Base-by-base conservation (phyloP, 2,888 invertebrate genomes). In the Pandemis heparana region DNA sequence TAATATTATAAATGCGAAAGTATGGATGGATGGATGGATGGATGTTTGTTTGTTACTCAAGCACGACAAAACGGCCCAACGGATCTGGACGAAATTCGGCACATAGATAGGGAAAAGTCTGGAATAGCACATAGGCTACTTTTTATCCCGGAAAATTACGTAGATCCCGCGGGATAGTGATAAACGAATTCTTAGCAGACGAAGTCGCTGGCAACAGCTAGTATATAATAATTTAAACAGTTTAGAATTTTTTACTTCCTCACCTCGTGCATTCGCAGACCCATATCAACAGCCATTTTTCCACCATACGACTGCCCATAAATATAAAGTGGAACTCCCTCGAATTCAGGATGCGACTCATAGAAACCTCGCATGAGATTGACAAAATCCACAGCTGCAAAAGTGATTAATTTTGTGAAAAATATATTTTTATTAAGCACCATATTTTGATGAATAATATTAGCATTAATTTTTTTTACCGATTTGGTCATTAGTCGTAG, bases 271-370 rank as follows among this genome's bases (percentile, higher is more conserved):
- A 96, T 94, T 70, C 91, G 85, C 82, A 94, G 86, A 9, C 97
- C 97, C 87, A 98, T 98, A 82, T 97, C 97, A 0, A 97, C 96
- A 0, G 97, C 97, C 98, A 98, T 98, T 92, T 98, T 99, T 1
- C 98, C 98, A 18, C 98, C 98, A 87, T 98, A 98, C 0, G 98
- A 98, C 88, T 99, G 98, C 38, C 97, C 97, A 82, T 97, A 97
- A 75, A 98, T 97, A 85, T 98, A 98, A 48, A 98, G 92, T 0
- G 98, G 97, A 0, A 97, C 95, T 10, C 90, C 92, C 85, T 95
- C 95, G 83, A 98, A 98, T 81, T 96, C 95, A 0, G 97, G 96
- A 83, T 97, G 93, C 14, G 92, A 85, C 16, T 91, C 82, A 79
- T 97, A 96, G 87, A 98, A 97, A 7, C 94, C 95, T 82, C 95